Conservation (phyloP, 2,113 vertebrate genomes). For the Garra rufa region DNA sequence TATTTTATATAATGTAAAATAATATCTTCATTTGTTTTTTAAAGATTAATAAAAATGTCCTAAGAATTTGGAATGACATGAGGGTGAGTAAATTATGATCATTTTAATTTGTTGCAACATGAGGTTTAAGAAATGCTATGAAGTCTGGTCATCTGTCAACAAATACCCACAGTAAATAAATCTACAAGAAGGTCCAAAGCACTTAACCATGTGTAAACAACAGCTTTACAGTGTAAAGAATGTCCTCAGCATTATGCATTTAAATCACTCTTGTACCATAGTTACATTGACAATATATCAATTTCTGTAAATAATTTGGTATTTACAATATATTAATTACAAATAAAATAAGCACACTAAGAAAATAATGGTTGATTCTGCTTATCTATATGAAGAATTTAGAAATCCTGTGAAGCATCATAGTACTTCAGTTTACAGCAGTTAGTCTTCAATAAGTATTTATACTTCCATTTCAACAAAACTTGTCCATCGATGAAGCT, state of each 20-base stretch:
- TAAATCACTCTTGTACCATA: conserved; percentile 55
- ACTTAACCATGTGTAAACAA: conserved; percentile 20
- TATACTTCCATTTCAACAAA: conserved; percentile 4
- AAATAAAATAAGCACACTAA: conserved; percentile 49
- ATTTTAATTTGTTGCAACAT: background rate
- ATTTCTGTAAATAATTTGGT: conserved; percentile 31
- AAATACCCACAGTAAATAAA: background rate
- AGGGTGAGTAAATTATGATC: no score
- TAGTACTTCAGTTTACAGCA: conserved; percentile 7
- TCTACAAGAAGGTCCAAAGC: background rate
- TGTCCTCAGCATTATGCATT: background rate
- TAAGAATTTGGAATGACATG: background rate
- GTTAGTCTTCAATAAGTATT: background rate
- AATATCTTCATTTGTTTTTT: background rate
- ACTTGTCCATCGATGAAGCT: conserved; percentile 3
- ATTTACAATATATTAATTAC: conserved; percentile 36
- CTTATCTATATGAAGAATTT: conserved; percentile 5
- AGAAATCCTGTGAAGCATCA: conserved; percentile 29
- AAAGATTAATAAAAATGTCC: background rate
- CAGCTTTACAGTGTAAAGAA: background rate
- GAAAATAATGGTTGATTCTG: conserved; percentile 16
- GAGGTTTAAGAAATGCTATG: background rate
- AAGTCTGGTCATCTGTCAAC: background rate
- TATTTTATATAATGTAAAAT: background rate
- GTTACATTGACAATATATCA: conserved; percentile 39